phyloP scores from a whole-genome alignment of 2,888 invertebrate genomes.

The Tridacna gigas region DNA sequence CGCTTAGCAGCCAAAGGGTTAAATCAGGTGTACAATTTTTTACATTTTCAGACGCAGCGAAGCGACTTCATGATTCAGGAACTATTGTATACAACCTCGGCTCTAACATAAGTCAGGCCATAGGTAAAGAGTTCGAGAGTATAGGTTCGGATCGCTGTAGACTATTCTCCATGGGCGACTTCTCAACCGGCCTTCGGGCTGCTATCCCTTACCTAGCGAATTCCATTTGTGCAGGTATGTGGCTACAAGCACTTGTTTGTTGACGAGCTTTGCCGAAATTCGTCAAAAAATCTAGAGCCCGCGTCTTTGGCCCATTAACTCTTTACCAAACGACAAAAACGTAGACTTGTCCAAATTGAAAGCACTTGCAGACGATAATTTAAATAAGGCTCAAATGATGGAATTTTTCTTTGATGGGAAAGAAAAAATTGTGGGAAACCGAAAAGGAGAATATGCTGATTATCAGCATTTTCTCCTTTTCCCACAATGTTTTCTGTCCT shows the following conservation, averaged over 20 bases:
- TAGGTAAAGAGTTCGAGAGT: not conserved
- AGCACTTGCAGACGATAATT: too few species aligned
- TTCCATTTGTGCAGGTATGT: conserved; percentile 48
- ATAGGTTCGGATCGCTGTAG: conserved; percentile 49
- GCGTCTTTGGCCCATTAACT: too few species aligned
- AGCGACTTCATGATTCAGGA: not conserved
- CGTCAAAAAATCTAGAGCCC: too few species aligned
- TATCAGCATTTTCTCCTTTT: too few species aligned
- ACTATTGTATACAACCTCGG: conserved; percentile 5
- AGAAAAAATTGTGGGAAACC: too few species aligned
- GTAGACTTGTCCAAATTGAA: too few species aligned
- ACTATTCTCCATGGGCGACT: conserved; percentile 46
- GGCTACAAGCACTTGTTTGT: not conserved
- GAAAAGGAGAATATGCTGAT: too few species aligned
- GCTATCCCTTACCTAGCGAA: conserved; percentile 49
- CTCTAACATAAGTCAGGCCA: not conserved
- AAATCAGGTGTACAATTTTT: not conserved
- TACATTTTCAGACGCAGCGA: not conserved
- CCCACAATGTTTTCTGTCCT: too few species aligned
- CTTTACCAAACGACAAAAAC: too few species aligned
- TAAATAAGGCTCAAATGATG: not conserved
- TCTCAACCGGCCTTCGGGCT: conserved; percentile 15
- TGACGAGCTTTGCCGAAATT: too few species aligned
- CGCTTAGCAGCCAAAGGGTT: too few species aligned
- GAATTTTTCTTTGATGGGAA: not conserved